phyloP scores from a whole-genome alignment of 2,113 vertebrate genomes.

The Siphamia tubifer region DNA sequence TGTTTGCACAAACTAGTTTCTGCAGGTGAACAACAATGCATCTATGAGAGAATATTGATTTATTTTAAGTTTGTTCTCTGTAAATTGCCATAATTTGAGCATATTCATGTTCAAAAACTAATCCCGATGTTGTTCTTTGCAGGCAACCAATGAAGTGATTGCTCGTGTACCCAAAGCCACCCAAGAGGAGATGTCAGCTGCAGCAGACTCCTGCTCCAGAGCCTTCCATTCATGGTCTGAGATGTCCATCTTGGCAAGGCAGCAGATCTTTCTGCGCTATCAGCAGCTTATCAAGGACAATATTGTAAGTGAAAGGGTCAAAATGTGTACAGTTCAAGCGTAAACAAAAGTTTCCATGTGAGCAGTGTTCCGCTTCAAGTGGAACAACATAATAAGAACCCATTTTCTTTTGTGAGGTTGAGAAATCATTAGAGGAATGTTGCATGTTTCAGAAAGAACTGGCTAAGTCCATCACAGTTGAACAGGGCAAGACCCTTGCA shows the following conservation, averaged over 20 bases:
- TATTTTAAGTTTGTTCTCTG: neutral
- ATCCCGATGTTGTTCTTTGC: neutral
- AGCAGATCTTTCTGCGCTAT: constrained; percentile 94
- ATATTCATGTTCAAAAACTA: neutral
- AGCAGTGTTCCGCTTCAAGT: neutral
- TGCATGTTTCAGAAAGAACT: constrained; percentile 91
- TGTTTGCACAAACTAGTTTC: neutral
- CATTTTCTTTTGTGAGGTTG: neutral
- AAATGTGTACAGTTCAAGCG: neutral
- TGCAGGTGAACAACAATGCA: neutral
- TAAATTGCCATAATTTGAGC: neutral
- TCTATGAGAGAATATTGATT: neutral
- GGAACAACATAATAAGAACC: neutral
- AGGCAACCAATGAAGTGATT: constrained; percentile 95
- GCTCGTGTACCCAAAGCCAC: constrained; percentile 90
- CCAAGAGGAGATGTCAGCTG: constrained; percentile 90
- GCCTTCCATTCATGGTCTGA: constrained; percentile 89
- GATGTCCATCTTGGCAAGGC: constrained; percentile 89
- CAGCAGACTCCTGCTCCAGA: constrained; percentile 87
- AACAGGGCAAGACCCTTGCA: constrained; percentile 96
- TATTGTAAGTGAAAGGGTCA: constrained; percentile 82
- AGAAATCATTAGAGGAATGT: neutral
- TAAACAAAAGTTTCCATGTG: neutral
- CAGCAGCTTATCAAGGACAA: constrained; percentile 98
- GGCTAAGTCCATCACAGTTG: constrained; percentile 89